These are phyloP conservation scores for Porphyrio hochstetteri DNA, from an alignment of 2,113 vertebrate species.

Conservation along the genomic window DNA sequence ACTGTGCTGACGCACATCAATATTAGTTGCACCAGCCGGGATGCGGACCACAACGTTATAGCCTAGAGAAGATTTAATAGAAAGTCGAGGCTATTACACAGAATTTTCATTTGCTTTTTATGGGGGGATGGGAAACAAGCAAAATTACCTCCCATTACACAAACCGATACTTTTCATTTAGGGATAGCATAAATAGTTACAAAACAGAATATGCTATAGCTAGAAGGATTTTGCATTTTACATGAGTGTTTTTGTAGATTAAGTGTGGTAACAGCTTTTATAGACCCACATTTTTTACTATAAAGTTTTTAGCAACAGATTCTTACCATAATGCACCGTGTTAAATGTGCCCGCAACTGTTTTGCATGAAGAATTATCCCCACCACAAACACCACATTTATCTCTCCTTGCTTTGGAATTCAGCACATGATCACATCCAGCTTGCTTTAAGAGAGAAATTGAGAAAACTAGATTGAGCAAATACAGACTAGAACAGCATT, in stretches of 20 bases:
- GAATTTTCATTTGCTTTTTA: slow-evolving; percentile 7
- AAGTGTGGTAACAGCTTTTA: slow-evolving; percentile 27
- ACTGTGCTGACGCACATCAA: slow-evolving; percentile 97
- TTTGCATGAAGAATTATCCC: slow-evolving; percentile 98
- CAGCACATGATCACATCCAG: slow-evolving; percentile 96
- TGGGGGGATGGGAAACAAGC: not conserved
- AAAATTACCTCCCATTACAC: slow-evolving; percentile 13
- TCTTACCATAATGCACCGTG: slow-evolving; percentile 92
- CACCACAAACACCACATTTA: slow-evolving; percentile 97
- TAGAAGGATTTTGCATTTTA: slow-evolving; percentile 21
- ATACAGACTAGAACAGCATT: slow-evolving; percentile 45
- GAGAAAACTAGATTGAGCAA: slow-evolving; percentile 57
- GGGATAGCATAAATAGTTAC: not conserved
- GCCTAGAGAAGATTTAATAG: slow-evolving; percentile 75
- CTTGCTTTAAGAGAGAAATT: slow-evolving; percentile 88
- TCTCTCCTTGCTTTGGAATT: slow-evolving; percentile 98
- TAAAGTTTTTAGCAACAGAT: slow-evolving; percentile 41
- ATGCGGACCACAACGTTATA: slow-evolving; percentile 95
- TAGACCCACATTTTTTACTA: slow-evolving; percentile 26
- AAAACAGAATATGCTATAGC: not conserved
- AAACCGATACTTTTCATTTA: slow-evolving; percentile 18
- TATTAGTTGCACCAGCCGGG: slow-evolving; percentile 95
- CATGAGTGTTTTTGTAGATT: slow-evolving; percentile 21
- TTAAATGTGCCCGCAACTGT: slow-evolving; percentile 93
- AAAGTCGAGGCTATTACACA: slow-evolving; percentile 9